Evolutionary conservation across 2,888 invertebrate genomes (phyloP).

Genomic region (Rutpela maculata): DNA sequence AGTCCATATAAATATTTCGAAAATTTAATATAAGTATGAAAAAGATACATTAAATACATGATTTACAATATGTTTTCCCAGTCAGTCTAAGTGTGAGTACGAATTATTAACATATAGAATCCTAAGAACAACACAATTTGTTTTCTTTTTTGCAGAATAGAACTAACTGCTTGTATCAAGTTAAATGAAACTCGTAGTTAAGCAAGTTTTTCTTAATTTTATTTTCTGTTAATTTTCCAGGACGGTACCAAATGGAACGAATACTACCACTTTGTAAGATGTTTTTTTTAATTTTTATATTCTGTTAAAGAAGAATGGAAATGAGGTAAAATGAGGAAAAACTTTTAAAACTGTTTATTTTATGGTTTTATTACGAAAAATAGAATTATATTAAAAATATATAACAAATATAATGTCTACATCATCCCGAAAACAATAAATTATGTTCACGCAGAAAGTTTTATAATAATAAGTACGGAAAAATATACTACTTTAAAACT

Average conservation of each 20-base stretch:
- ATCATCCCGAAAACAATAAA: too few relatives aligned
- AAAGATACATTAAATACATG: not conserved
- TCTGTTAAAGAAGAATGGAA: not conserved
- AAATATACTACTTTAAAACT: too few relatives aligned
- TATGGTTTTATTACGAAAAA: not conserved
- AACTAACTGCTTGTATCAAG: not conserved
- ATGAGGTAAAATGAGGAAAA: conserved; percentile 20
- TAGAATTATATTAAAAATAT: too few relatives aligned
- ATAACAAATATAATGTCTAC: too few relatives aligned
- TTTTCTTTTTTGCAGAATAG: not conserved
- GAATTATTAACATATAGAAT: not conserved
- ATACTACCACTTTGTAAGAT: conserved; percentile 36
- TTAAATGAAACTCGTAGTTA: not conserved
- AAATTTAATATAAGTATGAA: too few relatives aligned
- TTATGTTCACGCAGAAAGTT: too few relatives aligned
- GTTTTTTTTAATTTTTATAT: not conserved
- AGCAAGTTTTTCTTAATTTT: conserved; percentile 15
- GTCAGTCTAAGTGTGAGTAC: not conserved
- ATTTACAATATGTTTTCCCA: not conserved
- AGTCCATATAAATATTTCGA: too few relatives aligned
- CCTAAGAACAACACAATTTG: not conserved
- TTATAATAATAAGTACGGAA: too few relatives aligned
- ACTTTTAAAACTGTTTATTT: not conserved
- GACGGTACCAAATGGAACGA: conserved; percentile 42
- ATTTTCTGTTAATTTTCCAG: conserved; percentile 38